These are phyloP conservation scores for Mimachlamys varia DNA, from an alignment of 2,888 invertebrate genomes.

Conservation along the genomic window DNA sequence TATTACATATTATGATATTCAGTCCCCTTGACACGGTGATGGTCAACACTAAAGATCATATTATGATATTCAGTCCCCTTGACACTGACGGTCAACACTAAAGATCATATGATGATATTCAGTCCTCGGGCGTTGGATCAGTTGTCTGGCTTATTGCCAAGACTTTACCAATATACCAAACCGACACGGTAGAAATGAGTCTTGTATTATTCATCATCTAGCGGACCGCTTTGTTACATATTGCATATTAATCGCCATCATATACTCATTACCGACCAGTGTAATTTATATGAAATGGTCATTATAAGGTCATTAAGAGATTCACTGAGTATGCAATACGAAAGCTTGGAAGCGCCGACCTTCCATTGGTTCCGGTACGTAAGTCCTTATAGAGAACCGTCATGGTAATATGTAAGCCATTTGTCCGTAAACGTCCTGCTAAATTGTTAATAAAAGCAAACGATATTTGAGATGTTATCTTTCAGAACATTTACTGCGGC, in stretches of 20 bases:
- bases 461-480: too few species aligned
- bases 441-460: too few species aligned
- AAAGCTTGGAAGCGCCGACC: neutral
- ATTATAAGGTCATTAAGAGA: neutral
- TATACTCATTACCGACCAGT: neutral
- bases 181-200: neutral
- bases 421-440: too few species aligned
- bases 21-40: too few species aligned
- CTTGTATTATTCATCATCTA: slow-evolving; percentile 6
- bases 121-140: neutral
- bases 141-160: neutral
- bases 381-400: too few species aligned
- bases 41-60: too few species aligned
- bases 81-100: neutral
- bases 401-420: too few species aligned
- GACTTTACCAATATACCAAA: neutral
- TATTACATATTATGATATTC: too few species aligned
- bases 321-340: neutral
- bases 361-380: too few species aligned
- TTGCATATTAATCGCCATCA: neutral
- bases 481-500: too few species aligned
- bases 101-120: neutral
- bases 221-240: neutral
- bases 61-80: too few species aligned
- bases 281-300: neutral